Percentiles rank a stretch among this genome's conserved stretches.
Evolutionary conservation across 2,797 vertebrate genomes (phyloP).

Genomic region (Notoglanidium macrostoma): DNA sequence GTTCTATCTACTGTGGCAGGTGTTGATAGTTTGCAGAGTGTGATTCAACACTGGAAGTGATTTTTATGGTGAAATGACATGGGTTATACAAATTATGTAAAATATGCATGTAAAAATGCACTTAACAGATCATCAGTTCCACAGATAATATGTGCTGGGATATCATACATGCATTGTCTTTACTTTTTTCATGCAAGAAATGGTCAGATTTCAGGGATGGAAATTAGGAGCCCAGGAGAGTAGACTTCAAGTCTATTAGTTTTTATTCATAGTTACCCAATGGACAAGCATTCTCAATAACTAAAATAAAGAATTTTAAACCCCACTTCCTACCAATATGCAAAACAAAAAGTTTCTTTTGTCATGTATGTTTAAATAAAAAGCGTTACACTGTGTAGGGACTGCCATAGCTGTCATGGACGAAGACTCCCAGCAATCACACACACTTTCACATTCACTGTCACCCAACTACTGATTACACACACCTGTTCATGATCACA

Average conservation of each 20-base stretch:
- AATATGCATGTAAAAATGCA: neutral
- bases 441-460: too few species aligned
- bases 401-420: too few species aligned
- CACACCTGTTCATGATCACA: too few species aligned
- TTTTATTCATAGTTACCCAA: neutral
- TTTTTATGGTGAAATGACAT: neutral
- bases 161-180: neutral
- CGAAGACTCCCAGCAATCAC: too few species aligned
- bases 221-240: neutral
- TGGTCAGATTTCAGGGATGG: neutral
- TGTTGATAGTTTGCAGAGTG: conserved; percentile 12
- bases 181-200: neutral
- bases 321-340: neutral
- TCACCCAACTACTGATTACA: too few species aligned
- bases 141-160: neutral
- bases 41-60: neutral
- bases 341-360: neutral
- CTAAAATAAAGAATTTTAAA: neutral
- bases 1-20: conserved; percentile 31
- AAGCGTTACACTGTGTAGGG: too few species aligned
- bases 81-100: conserved; percentile 15
- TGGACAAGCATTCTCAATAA: neutral
- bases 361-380: neutral
- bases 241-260: too few species aligned
- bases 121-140: neutral